phyloP scores from a whole-genome alignment of 1,140 invertebrate species.

The Leptinotarsa undecemlineata region DNA sequence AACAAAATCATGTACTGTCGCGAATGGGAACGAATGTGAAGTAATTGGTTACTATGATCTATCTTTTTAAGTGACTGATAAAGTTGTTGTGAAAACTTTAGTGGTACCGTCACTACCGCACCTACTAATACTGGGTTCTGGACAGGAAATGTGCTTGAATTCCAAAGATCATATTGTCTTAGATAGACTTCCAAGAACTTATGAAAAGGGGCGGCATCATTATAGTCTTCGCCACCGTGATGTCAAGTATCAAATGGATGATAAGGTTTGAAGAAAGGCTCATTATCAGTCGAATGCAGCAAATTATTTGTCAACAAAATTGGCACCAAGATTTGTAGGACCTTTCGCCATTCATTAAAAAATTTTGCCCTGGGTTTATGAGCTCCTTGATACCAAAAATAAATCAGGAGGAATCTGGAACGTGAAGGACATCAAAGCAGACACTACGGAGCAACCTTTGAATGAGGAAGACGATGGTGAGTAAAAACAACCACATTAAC shows the following conservation, averaged over 20 bases:
- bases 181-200: too few species aligned
- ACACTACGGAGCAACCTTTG: neutral
- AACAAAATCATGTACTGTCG: neutral
- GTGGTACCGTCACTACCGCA: conserved; percentile 8
- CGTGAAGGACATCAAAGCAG: conserved; percentile 13
- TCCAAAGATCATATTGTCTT: too few species aligned
- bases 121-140: neutral
- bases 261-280: conserved; percentile 3
- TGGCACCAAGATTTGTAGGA: conserved; percentile 13
- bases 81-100: neutral
- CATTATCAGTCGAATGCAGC: neutral
- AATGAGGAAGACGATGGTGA: too few species aligned
- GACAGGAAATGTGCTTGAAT: too few species aligned
- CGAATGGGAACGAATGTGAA: conserved; percentile 8
- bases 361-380: conserved; percentile 15
- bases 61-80: neutral
- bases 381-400: neutral
- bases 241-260: neutral
- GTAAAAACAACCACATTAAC: too few species aligned
- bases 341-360: neutral
- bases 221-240: neutral
- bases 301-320: conserved; percentile 1
- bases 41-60: neutral
- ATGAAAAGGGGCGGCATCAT: neutral
- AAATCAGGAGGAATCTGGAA: neutral